phyloP scores from a whole-genome alignment of 2,113 vertebrate genomes.

The Xenus cinereus region DNA sequence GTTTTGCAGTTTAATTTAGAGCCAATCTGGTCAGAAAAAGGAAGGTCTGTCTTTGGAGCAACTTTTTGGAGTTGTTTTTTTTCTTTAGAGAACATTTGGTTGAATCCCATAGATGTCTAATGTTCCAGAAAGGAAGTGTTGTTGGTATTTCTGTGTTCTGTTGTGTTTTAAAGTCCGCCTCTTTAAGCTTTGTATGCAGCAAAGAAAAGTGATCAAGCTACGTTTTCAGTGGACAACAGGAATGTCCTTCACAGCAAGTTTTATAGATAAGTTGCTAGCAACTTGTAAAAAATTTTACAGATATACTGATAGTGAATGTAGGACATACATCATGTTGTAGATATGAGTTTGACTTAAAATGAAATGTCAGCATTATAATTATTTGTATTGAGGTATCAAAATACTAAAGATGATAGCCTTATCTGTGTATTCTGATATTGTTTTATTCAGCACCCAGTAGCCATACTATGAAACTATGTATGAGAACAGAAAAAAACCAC shows the following conservation, averaged over 20 bases:
- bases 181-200: not conserved
- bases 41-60: not conserved
- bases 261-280: not conserved
- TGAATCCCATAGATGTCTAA: not conserved
- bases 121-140: not conserved
- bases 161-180: not conserved
- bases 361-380: not conserved
- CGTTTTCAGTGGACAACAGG: not conserved
- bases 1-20: constrained; percentile 28
- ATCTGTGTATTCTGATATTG: not conserved
- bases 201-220: not conserved
- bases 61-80: not conserved
- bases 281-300: not conserved
- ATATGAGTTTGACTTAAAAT: not conserved
- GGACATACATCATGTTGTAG: not conserved
- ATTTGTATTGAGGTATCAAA: not conserved
- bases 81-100: not conserved
- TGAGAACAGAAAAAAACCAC: not conserved
- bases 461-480: not conserved
- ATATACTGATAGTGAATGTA: not conserved
- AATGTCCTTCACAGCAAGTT: not conserved
- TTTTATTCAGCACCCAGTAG: not conserved
- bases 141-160: not conserved
- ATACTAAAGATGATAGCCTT: not conserved
- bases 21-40: constrained; percentile 9